Base-by-base conservation (phyloP, 2,797 vertebrate genomes). In the Darevskia nairensis region DNA sequence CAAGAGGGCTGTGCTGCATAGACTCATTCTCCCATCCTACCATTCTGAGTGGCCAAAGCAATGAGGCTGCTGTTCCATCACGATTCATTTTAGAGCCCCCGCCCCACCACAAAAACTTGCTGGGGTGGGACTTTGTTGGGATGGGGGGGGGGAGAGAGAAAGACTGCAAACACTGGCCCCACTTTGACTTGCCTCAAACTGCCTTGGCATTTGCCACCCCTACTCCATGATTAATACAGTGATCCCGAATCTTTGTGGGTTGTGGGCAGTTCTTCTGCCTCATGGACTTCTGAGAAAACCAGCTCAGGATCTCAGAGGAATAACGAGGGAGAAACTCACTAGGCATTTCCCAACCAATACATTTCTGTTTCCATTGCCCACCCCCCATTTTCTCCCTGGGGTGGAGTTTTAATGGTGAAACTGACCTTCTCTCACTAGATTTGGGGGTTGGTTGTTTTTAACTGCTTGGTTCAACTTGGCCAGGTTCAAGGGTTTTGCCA, bases 241-340 rank as follows among this genome's bases (percentile, higher is more conserved):
- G 23, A 66, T 85, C 35, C 23, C 46, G 21, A 4, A 85, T 79
- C 72, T 32, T 2, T 35, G 39, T 78, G 2, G 0, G n/a, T 91
- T 72, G 19, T 83, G 84, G 23, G 25, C 1, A 77, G 27, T 39
- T 44, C 89, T 64, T 68, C 23, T 69, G 89, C 80, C 77, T 81
- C 59, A 32, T 80, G 69, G 83, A 89, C 78, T 87, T 87, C 78
- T 75, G 13, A 2, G 78, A 86, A 76, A 0, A 85, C 8, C 66
- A 13, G 13, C 6, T 21, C 9, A 74, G 79, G 41, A 66, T 64
- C 76, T 80, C 89, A 80, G 41, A 75, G 81, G 85, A 68, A 84
- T 84, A 84, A 75, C 66, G 21, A 44, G 72, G 29, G 32, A 84
- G 64, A 78, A 66, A 86, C 11, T 39, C 85, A 55, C 50, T n/a